Evolutionary conservation across 2,113 vertebrate genomes (phyloP).

Genomic region (human): DNA sequence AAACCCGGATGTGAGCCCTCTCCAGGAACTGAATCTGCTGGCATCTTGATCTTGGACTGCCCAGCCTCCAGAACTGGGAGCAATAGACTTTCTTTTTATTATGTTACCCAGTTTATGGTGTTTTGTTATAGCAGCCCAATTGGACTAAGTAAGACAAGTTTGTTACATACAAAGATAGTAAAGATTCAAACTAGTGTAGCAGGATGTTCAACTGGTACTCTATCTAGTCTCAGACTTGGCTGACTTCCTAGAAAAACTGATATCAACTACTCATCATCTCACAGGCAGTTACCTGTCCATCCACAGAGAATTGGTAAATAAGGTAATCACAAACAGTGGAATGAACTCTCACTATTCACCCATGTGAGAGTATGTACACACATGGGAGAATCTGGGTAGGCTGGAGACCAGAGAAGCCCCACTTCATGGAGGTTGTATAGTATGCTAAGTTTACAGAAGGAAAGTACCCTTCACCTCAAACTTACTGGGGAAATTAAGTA

Average conservation of each 20-base stretch:
- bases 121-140: not conserved
- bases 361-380: fast-evolving
- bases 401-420: not conserved
- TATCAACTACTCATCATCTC: not conserved
- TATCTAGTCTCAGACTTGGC: not conserved
- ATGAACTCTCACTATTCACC: not conserved
- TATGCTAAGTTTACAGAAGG: not conserved
- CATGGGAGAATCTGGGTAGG: not conserved
- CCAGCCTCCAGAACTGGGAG: not conserved
- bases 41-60: not conserved
- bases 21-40: not conserved
- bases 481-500: not conserved
- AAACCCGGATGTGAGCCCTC: not conserved
- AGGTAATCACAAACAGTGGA: not conserved
- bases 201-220: not conserved
- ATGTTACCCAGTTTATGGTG: not conserved
- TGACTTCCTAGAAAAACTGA: not conserved
- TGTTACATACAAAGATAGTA: not conserved
- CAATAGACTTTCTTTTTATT: not conserved
- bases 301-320: not conserved
- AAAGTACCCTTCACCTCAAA: not conserved
- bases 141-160: not conserved
- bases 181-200: not conserved
- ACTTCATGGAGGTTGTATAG: not conserved
- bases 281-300: not conserved